phyloP scores from a whole-genome alignment of 2,797 vertebrate genomes.

The Sebastes diaconus region DNA sequence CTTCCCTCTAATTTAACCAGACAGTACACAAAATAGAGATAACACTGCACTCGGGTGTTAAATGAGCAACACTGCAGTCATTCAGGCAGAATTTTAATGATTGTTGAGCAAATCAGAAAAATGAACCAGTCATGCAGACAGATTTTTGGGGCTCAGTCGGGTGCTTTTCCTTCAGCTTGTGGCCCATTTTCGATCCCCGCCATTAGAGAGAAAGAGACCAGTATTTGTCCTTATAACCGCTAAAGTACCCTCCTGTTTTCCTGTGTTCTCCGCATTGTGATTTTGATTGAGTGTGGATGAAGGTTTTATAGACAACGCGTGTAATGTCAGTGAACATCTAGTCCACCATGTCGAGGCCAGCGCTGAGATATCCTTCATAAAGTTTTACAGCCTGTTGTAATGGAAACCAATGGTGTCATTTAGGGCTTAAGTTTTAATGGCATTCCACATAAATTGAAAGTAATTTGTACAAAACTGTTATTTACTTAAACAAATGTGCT shows the following conservation, averaged over 20 bases:
- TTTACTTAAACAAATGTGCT: neutral
- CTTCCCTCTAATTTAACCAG: neutral
- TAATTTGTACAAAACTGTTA: neutral
- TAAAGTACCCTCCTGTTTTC: neutral
- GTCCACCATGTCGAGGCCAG: neutral
- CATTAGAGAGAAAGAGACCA: neutral
- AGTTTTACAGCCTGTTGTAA: conserved; percentile 1
- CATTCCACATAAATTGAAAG: neutral
- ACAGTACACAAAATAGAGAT: conserved; percentile 1
- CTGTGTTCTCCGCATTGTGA: neutral
- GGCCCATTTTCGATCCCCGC: neutral
- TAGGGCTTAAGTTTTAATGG: neutral
- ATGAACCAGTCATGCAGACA: conserved; percentile 43
- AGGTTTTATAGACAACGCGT: neutral
- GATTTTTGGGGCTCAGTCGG: neutral
- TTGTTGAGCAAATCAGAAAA: conserved; percentile 35
- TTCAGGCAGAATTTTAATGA: conserved; percentile 30
- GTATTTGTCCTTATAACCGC: neutral
- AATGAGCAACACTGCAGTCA: conserved; percentile 15
- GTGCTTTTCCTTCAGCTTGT: neutral
- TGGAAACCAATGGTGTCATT: conserved; percentile 1
- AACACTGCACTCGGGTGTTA: neutral
- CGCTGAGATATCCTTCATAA: neutral
- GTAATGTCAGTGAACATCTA: conserved; percentile 1
- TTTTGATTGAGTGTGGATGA: neutral